Evolutionary conservation across 2,797 vertebrate species (phyloP).

Genomic region (Alosa sapidissima): DNA sequence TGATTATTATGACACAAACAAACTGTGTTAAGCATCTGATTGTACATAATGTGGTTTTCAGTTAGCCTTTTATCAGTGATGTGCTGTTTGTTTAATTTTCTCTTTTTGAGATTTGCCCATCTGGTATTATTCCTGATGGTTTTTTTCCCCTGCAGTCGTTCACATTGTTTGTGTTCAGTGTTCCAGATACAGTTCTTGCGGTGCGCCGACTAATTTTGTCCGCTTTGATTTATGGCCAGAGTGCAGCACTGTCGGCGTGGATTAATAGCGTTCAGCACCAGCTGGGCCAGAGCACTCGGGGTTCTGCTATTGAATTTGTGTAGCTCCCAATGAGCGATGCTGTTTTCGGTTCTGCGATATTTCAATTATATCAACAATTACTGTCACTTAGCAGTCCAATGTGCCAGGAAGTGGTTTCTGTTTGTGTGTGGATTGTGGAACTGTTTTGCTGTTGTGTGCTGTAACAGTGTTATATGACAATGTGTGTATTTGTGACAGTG

Average conservation of each 20-base stretch:
- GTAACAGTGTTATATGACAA: neutral
- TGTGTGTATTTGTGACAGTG: slow-evolving; percentile 66
- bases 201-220: neutral
- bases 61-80: neutral
- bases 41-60: neutral
- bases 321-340: neutral
- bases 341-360: neutral
- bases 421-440: neutral
- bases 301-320: neutral
- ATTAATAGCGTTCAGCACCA: slow-evolving; percentile 2
- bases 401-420: neutral
- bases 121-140: neutral
- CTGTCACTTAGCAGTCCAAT: neutral
- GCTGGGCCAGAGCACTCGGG: neutral
- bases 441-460: neutral
- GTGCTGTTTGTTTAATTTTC: neutral
- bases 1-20: neutral
- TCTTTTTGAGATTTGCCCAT: neutral
- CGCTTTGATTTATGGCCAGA: neutral
- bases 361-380: neutral
- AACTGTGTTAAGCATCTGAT: neutral
- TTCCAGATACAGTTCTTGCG: neutral
- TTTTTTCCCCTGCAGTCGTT: neutral
- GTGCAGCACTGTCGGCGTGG: neutral
- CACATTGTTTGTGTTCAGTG: neutral